Base-by-base conservation (phyloP, 2,888 invertebrate genomes). In the Slavum lentiscoides region DNA sequence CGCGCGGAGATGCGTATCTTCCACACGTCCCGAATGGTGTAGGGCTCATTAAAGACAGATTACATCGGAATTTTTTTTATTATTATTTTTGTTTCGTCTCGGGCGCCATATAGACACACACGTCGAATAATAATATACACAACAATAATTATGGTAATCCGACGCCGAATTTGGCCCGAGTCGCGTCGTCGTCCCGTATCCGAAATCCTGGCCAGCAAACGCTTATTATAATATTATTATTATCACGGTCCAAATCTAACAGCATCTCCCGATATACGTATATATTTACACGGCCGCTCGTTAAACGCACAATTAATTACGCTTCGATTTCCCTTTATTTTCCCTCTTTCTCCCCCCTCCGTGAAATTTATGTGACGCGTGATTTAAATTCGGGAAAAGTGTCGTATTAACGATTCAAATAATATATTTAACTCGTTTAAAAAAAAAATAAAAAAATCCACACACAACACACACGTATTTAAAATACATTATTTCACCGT, bases 231-330 rank as follows among this genome's bases (percentile, higher is more conserved):
- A 43, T 43, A 43, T 43, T 43, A 13, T 43, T 43, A 43, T 67
- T 77, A 77, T 77, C 77, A 37, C 53, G 61, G 69, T 62, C 62
- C 53, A 19, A 53, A 77, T 77, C 77, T 77, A 59, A 76, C 61
- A 61, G 68, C 59, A n/a, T 61, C 62, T 30, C 30, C 30, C 53
- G 53, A 62, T 61, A 69, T n/a, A n/a, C n/a, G n/a, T n/a, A n/a
- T 70, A 70, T 77, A 2, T 30, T 77, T 77, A 77, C 69, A 77
- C 69, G 77, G 39, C 7, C 77, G 62, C 66, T 77, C 77, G 69
- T 77, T 77, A 77, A 77, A 77, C 62, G 62, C 11, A 77, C 77
- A 39, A 77, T 77, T 77, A 77, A 77, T 77, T 77, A 77, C 77
- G 39, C 19, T 77, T 77, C 77, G 76, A 77, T 62, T 61, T 69